Evolutionary conservation across 23 tunicate species (phyloP).

Genomic region (Diplosoma virens): DNA sequence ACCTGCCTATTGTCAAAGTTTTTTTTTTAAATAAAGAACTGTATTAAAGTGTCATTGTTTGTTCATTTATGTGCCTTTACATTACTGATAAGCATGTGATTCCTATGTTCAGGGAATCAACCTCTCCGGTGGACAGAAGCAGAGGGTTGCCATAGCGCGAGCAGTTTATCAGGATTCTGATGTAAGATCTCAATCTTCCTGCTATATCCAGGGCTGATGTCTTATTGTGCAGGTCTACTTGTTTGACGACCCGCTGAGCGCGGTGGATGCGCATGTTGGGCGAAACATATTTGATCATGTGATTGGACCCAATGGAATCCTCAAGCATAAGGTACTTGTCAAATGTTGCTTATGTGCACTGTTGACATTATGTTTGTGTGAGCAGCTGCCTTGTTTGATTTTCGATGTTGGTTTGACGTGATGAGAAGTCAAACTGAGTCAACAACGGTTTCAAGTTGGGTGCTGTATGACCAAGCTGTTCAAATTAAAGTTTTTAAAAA

Average conservation of each 20-base stretch:
- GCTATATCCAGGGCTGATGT: background rate
- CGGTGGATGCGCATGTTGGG: slow-evolving; percentile 90
- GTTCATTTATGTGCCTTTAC: too few relatives aligned
- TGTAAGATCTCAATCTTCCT: slow-evolving; percentile 2
- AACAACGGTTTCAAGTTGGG: too few relatives aligned
- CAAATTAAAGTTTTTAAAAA: too few relatives aligned
- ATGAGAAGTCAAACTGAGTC: too few relatives aligned
- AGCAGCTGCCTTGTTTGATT: too few relatives aligned
- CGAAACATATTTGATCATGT: slow-evolving; percentile 86
- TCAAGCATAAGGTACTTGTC: slow-evolving; percentile 57
- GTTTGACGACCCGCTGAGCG: slow-evolving; percentile 89
- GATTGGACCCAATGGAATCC: slow-evolving; percentile 62
- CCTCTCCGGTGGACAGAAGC: slow-evolving; percentile 90
- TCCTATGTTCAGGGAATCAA: slow-evolving; percentile 92
- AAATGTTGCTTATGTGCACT: background rate
- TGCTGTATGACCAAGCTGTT: too few relatives aligned
- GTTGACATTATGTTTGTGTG: background rate
- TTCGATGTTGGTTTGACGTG: too few relatives aligned
- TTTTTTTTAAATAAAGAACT: too few relatives aligned
- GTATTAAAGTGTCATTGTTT: too few relatives aligned
- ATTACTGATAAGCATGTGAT: too few relatives aligned
- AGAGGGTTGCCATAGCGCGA: slow-evolving; percentile 74
- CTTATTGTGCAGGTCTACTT: slow-evolving; percentile 46
- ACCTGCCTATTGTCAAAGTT: too few relatives aligned
- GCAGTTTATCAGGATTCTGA: slow-evolving; percentile 84